Evolutionary conservation across 2,113 vertebrate genomes (phyloP).

Genomic region (Pygoscelis adeliae): DNA sequence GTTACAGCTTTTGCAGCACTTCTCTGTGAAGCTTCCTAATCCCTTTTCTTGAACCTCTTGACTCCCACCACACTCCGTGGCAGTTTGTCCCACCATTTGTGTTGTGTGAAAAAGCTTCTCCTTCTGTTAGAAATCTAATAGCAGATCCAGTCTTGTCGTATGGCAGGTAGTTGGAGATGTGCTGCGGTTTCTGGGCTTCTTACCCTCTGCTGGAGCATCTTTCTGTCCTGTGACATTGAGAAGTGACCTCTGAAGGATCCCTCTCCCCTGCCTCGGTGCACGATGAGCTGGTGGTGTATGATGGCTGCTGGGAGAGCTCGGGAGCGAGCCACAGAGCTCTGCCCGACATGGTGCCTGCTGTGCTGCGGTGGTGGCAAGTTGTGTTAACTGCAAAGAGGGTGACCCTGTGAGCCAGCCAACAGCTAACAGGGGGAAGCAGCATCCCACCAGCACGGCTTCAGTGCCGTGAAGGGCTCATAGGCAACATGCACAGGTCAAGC

Average conservation of each 20-base stretch:
- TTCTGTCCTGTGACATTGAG: not conserved
- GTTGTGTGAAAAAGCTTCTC: not conserved
- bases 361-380: not conserved
- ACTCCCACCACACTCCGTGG: not conserved
- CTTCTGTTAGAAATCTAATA: not conserved
- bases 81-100: accelerated
- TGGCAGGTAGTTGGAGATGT: not conserved
- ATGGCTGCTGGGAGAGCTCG: not conserved
- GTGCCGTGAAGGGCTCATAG: accelerated
- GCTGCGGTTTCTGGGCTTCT: not conserved
- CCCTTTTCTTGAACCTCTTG: not conserved
- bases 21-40: not conserved
- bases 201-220: not conserved
- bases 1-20: not conserved
- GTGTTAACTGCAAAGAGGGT: not conserved
- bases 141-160: not conserved
- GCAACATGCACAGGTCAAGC: not conserved
- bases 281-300: not conserved
- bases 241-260: not conserved
- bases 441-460: not conserved
- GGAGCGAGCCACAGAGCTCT: not conserved
- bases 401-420: not conserved
- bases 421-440: not conserved
- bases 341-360: accelerated
- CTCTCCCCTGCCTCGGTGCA: accelerated